These are phyloP conservation scores for Etheostoma perlongum DNA, from an alignment of 2,797 vertebrate genomes.

Conservation along the genomic window DNA sequence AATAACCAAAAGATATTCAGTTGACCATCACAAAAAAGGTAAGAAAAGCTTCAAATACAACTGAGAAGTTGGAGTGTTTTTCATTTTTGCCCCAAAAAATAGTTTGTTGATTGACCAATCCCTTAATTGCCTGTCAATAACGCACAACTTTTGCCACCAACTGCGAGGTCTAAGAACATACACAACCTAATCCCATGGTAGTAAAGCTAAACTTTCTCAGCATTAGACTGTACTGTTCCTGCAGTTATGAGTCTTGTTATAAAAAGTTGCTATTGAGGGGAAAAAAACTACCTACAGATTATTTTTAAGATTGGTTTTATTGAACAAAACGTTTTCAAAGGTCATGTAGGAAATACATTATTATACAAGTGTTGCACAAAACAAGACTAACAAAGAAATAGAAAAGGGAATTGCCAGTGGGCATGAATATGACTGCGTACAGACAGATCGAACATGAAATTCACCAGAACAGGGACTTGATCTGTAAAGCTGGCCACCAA, in stretches of 20 bases:
- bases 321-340: constrained; percentile 78
- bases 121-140: too few relatives aligned
- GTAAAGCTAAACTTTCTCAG: neutral
- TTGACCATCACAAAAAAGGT: too few relatives aligned
- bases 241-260: neutral
- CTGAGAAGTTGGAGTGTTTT: too few relatives aligned
- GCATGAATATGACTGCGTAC: constrained; percentile 35
- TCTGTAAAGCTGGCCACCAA: neutral
- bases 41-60: too few relatives aligned
- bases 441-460: constrained; percentile 18
- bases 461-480: constrained; percentile 28
- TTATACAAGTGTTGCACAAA: constrained; percentile 76
- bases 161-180: neutral
- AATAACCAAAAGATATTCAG: too few relatives aligned
- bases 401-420: constrained; percentile 47
- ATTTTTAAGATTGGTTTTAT: constrained; percentile 74
- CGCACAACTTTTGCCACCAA: too few relatives aligned
- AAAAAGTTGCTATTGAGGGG: neutral
- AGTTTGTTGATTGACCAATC: too few relatives aligned
- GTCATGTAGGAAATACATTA: constrained; percentile 81
- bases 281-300: neutral
- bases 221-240: neutral
- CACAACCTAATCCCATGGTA: neutral
- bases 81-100: too few relatives aligned
- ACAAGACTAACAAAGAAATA: constrained; percentile 69